Conservation (phyloP, 2,113 vertebrate genomes). For the Hippocampus barbouri region DNA sequence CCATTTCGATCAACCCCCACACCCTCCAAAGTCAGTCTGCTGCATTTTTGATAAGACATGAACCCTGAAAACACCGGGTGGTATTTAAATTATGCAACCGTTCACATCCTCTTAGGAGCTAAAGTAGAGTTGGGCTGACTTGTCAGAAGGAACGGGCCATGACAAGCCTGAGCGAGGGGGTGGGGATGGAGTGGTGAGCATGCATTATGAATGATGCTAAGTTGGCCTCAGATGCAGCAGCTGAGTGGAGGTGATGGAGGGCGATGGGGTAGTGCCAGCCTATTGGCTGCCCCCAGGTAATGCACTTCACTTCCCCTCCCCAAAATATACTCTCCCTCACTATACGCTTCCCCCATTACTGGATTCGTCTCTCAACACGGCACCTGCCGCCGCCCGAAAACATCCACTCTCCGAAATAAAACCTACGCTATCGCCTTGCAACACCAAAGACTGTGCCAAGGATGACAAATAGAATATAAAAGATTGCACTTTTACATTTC, state of each 20-base stretch:
- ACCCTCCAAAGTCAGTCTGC: slow-evolving; percentile 46
- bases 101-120: slow-evolving; percentile 63
- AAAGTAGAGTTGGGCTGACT: slow-evolving; percentile 62
- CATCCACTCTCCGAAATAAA: slow-evolving; percentile 32
- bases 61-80: slow-evolving; percentile 60
- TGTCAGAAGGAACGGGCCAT: slow-evolving; percentile 67
- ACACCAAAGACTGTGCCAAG: not conserved
- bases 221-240: slow-evolving; percentile 61
- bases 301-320: slow-evolving; percentile 49
- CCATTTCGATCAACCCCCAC: slow-evolving; percentile 51
- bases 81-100: slow-evolving; percentile 73
- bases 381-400: slow-evolving; percentile 35
- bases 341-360: slow-evolving; percentile 22
- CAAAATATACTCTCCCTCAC: slow-evolving; percentile 40
- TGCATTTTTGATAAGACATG: slow-evolving; percentile 67
- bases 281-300: slow-evolving; percentile 53
- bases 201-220: slow-evolving; percentile 76
- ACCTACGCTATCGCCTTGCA: slow-evolving; percentile 12
- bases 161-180: slow-evolving; percentile 61
- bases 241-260: slow-evolving; percentile 64
- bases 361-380: slow-evolving; percentile 21
- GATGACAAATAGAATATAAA: slow-evolving; percentile 10
- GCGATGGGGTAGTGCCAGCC: slow-evolving; percentile 41
- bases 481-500: slow-evolving; percentile 1
- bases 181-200: slow-evolving; percentile 43